These are phyloP conservation scores for Onychostruthus taczanowskii DNA, from an alignment of 2,113 vertebrate species.

Conservation along the genomic window DNA sequence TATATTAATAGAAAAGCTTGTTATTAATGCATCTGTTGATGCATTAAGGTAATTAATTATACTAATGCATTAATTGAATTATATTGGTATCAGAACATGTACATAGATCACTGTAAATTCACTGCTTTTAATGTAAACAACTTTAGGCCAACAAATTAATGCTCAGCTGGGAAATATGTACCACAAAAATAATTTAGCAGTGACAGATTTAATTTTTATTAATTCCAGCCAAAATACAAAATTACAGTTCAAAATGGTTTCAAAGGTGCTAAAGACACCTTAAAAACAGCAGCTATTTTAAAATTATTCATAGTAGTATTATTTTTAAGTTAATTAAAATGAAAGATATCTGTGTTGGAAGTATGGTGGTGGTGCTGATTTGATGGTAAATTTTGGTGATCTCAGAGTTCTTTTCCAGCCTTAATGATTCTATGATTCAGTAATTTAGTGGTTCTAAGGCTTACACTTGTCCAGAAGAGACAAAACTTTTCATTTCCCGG, in stretches of 20 bases:
- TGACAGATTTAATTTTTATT: not conserved
- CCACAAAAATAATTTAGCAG: not conserved
- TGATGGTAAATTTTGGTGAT: not conserved
- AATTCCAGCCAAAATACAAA: not conserved
- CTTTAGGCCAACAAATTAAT: not conserved
- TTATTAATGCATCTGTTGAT: not conserved
- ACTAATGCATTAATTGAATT: not conserved
- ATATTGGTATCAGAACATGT: not conserved
- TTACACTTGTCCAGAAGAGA: not conserved
- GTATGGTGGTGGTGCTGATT: not conserved
- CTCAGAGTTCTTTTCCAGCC: not conserved
- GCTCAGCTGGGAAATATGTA: not conserved
- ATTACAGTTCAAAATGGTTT: not conserved
- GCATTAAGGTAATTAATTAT: not conserved
- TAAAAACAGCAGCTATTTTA: not conserved
- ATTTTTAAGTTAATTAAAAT: not conserved
- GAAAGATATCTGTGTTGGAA: not conserved
- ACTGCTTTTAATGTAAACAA: not conserved
- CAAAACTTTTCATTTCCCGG: not conserved
- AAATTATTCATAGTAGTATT: rapidly evolving
- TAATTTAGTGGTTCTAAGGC: not conserved
- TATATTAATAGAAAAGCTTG: not conserved
- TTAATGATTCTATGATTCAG: too few species aligned
- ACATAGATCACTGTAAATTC: not conserved
- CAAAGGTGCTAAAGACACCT: not conserved